Base-by-base conservation (phyloP, 2,888 invertebrate species). In the Amphimallon solstitiale region DNA sequence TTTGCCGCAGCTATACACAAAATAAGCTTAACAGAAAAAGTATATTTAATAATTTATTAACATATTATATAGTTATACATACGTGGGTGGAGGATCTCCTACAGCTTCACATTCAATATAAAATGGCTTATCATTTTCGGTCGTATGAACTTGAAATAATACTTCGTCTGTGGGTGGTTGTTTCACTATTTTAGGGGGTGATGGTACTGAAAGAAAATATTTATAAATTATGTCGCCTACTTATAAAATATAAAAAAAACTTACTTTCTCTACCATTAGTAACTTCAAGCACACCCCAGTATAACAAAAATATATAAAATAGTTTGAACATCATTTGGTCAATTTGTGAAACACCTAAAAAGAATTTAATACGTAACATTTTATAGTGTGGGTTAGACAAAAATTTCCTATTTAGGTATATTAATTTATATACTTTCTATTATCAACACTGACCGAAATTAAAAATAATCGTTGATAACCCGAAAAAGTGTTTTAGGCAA, bases 51-150 rank as follows among this genome's bases (percentile, higher is more conserved):
- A n/a, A n/a, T n/a, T n/a, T n/a, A n/a, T n/a, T n/a, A 23, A 23
- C 23, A 23, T 5, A 23, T 23, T 23, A 23, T 4, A 23, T 4
- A 23, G 19, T 17, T 1, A 35, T 9, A 4, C 90, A 86, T 89
- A 98, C 95, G 88, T 91, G 62, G 98, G 97, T 72, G 91, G 90
- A 9, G 98, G 98, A 82, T 96, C 94, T 74, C 97, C 98, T 81
- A 93, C 92, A 10, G 98, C 98, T 83, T 95, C 95, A 82, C 98
- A 99, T 83, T 97, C 95, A 73, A 99, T 93, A 77, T 95, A 91
- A 85, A 96, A 95, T 54, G 96, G 96, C 82, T 94, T 95, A 83
- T 95, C 93, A 78, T 92, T 92, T 84, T 95, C 95, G 61, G 89
- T 86, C 78, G 91, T 90, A 48, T 92, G 93, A 72, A 96, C 95